phyloP scores from a whole-genome alignment of 2,113 vertebrate genomes.

The Chloropsis hardwickii region DNA sequence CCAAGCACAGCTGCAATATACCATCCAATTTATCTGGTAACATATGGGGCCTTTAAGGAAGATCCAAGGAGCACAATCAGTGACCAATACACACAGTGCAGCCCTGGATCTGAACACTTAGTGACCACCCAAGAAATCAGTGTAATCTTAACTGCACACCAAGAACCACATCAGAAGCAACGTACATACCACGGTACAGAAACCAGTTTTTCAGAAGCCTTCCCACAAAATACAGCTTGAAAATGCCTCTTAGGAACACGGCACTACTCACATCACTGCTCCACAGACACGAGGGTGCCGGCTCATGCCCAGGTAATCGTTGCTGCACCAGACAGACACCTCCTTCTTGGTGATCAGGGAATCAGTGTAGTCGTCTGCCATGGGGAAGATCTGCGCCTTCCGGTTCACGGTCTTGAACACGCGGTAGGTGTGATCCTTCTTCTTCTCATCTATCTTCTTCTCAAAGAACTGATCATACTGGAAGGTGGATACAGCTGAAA shows the following conservation, averaged over 20 bases:
- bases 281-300: conserved; percentile 88
- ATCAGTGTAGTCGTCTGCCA: conserved; percentile 89
- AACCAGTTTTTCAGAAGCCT: background rate
- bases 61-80: background rate
- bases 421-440: conserved; percentile 91
- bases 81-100: background rate
- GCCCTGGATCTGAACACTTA: background rate
- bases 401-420: conserved; percentile 98
- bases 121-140: background rate
- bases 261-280: conserved; percentile 86
- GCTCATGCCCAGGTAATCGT: conserved; percentile 98
- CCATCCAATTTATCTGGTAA: background rate
- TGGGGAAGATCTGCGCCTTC: conserved; percentile 86
- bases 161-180: background rate
- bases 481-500: conserved; percentile 82
- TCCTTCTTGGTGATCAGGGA: conserved; percentile 82
- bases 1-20: background rate
- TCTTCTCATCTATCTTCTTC: conserved; percentile 95
- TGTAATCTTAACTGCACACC: background rate
- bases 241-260: background rate
- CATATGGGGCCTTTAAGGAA: background rate
- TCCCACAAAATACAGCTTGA: background rate
- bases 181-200: background rate
- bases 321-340: conserved; percentile 98
- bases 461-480: conserved; percentile 94